Evolutionary conservation across 1,140 invertebrate genomes (phyloP).

Genomic region (Drosophila ficusphila): DNA sequence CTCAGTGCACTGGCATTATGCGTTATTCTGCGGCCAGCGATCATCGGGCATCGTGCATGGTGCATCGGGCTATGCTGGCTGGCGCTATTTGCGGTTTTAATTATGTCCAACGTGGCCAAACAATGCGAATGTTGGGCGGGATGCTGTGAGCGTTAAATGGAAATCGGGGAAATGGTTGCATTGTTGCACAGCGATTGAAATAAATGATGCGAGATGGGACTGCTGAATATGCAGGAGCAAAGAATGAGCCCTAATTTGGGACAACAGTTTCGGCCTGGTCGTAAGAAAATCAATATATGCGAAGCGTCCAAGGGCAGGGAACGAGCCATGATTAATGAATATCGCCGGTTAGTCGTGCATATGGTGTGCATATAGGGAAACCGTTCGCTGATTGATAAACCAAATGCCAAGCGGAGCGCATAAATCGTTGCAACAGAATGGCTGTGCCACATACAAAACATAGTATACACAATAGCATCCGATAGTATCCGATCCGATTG

Average conservation of each 20-base stretch:
- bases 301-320: constrained; percentile 35
- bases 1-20: constrained; percentile 9
- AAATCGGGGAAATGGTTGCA: constrained; percentile 16
- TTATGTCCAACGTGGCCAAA: constrained; percentile 35
- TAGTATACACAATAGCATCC: constrained; percentile 15
- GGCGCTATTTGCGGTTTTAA: constrained; percentile 54
- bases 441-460: constrained; percentile 5
- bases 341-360: not conserved
- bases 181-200: constrained; percentile 45
- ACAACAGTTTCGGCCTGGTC: constrained; percentile 8
- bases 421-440: constrained; percentile 44
- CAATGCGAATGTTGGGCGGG: constrained; percentile 12
- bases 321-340: constrained; percentile 34
- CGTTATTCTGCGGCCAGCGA: constrained; percentile 18
- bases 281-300: constrained; percentile 43
- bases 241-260: constrained; percentile 39
- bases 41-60: constrained; percentile 6
- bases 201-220: constrained; percentile 53
- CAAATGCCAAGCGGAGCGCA: constrained; percentile 51
- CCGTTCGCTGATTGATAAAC: constrained; percentile 38
- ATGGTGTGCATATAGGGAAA: constrained; percentile 20
- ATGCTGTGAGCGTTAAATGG: constrained; percentile 8
- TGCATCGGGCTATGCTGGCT: too few relatives aligned
- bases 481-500: constrained; percentile 1
- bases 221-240: constrained; percentile 25